These are phyloP conservation scores for Acanthoscelides obtectus DNA, from an alignment of 2,888 invertebrate species.

Conservation along the genomic window DNA sequence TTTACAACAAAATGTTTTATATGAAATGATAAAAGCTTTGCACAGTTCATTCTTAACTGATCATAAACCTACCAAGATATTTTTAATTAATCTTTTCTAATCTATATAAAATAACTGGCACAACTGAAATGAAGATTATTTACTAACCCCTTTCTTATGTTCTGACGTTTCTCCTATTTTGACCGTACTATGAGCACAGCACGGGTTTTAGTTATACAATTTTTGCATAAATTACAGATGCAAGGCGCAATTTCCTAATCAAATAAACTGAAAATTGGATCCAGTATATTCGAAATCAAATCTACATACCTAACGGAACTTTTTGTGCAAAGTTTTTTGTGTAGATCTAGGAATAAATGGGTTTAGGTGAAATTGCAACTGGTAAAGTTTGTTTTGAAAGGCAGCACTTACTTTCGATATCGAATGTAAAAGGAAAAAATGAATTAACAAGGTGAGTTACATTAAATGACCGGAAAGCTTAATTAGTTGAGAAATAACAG, in stretches of 20 bases:
- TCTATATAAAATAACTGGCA: too few species aligned
- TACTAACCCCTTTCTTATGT: too few species aligned
- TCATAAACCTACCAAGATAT: too few species aligned
- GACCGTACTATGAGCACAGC: not conserved
- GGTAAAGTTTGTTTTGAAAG: not conserved
- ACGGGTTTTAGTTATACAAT: not conserved
- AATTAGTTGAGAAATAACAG: not conserved
- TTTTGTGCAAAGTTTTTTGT: not conserved
- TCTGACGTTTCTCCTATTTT: too few species aligned
- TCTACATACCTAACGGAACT: not conserved
- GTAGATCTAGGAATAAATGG: not conserved
- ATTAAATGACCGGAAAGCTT: not conserved
- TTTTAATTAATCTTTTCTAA: too few species aligned
- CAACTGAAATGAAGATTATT: too few species aligned
- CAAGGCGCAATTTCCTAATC: not conserved
- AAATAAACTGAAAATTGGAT: not conserved
- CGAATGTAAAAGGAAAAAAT: not conserved
- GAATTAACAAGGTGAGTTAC: not conserved
- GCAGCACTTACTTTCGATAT: not conserved
- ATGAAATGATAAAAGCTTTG: too few species aligned
- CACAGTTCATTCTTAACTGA: too few species aligned
- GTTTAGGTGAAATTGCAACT: not conserved
- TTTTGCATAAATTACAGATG: not conserved
- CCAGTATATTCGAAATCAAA: not conserved
- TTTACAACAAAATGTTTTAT: too few species aligned